These are phyloP conservation scores for Belonocnema kinseyi DNA, from an alignment of 1,140 invertebrate species.

Conservation along the genomic window DNA sequence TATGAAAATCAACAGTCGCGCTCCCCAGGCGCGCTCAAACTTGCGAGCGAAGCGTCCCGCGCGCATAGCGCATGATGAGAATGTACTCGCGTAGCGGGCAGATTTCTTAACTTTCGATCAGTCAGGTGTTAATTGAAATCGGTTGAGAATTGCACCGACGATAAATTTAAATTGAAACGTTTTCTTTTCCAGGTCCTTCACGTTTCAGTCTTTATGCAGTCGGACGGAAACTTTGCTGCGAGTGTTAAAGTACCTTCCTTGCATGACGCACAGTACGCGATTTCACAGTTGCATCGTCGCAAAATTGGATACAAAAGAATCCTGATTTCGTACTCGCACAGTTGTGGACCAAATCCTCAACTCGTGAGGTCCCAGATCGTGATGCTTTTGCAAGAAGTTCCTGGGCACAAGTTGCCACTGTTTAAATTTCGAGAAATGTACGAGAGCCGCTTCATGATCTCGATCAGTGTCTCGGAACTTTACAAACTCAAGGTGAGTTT, in stretches of 20 bases:
- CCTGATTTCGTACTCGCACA: constrained; percentile 84
- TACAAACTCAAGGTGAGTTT: constrained; percentile 80
- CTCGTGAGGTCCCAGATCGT: constrained; percentile 81
- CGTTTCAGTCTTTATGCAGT: constrained; percentile 81
- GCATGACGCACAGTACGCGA: constrained; percentile 87
- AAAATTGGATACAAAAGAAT: constrained; percentile 90
- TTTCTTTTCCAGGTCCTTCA: constrained; percentile 78
- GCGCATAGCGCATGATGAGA: no score
- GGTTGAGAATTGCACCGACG: no score
- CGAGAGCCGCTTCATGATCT: constrained; percentile 87
- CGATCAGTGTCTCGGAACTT: constrained; percentile 87
- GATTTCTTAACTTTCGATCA: no score
- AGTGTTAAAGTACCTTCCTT: constrained; percentile 80
- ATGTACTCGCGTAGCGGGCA: no score
- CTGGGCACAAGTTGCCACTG: constrained; percentile 85
- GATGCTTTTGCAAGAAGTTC: constrained; percentile 82
- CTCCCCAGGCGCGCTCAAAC: no score
- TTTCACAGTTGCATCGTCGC: constrained; percentile 88
- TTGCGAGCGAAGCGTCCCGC: no score
- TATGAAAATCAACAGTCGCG: no score
- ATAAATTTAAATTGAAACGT: background rate
- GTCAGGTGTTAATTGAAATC: no score
- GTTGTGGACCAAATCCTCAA: constrained; percentile 79
- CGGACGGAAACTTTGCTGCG: constrained; percentile 83
- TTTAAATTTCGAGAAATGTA: constrained; percentile 92